phyloP scores from a whole-genome alignment of 2,113 vertebrate species.

The Xiphophorus hellerii region DNA sequence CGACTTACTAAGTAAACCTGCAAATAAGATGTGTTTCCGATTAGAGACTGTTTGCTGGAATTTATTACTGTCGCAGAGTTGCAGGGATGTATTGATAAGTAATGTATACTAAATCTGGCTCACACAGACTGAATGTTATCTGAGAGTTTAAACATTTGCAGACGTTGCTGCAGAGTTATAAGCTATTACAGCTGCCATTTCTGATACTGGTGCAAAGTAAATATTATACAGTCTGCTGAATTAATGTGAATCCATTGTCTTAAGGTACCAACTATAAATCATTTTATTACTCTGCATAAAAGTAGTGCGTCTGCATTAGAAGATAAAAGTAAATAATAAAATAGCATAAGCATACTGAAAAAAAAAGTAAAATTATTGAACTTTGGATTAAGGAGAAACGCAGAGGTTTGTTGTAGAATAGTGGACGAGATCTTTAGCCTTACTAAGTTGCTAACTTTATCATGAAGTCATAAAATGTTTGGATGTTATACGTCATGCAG shows the following conservation, averaged over 20 bases:
- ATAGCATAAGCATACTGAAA: not conserved
- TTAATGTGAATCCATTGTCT: not conserved
- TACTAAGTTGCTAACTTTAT: not conserved
- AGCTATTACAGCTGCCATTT: constrained; percentile 22
- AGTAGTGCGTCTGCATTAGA: not conserved
- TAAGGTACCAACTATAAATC: no score
- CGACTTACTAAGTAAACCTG: not conserved
- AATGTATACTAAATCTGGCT: constrained; percentile 16
- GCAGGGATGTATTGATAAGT: constrained; percentile 6
- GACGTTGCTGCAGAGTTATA: constrained; percentile 14
- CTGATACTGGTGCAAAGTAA: constrained; percentile 8
- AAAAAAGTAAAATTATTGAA: not conserved
- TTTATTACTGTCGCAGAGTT: constrained; percentile 10
- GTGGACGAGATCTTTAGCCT: not conserved
- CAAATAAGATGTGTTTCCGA: constrained; percentile 6
- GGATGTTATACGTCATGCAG: not conserved
- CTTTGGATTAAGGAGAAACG: not conserved
- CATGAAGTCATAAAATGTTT: not conserved
- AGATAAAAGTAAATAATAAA: not conserved
- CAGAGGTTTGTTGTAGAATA: not conserved
- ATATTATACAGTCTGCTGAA: constrained; percentile 6
- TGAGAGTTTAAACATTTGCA: constrained; percentile 34
- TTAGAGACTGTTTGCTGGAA: constrained; percentile 7
- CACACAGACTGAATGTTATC: constrained; percentile 15
- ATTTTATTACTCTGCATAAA: not conserved